A percentile compares a stretch with the other conserved stretches of the same genome.
Evolutionary conservation across 2,113 vertebrate genomes (phyloP).

Genomic region (Henicopernis longicauda): DNA sequence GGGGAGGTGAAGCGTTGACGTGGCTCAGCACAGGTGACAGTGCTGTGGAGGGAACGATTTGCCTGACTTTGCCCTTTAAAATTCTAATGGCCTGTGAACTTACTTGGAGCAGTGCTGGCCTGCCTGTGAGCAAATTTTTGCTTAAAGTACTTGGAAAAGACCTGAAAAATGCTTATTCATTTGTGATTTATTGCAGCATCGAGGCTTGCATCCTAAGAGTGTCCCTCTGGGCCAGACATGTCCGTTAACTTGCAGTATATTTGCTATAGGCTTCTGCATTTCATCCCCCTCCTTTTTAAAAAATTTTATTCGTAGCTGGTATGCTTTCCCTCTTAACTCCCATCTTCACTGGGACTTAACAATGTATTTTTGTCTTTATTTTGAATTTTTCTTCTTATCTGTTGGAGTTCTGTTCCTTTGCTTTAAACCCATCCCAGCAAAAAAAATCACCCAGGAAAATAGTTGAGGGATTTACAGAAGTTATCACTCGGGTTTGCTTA

Average conservation of each 20-base stretch:
- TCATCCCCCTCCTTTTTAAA: too few relatives aligned
- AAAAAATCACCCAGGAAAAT: background rate
- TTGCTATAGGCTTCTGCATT: background rate
- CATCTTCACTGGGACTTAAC: background rate
- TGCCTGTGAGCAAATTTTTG: background rate
- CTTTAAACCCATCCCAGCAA: background rate
- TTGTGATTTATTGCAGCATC: background rate
- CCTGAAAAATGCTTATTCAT: background rate
- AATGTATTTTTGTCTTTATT: background rate
- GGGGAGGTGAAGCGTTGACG: background rate
- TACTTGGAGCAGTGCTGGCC: background rate
- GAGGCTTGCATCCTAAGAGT: background rate
- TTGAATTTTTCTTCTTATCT: background rate
- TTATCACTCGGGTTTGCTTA: background rate
- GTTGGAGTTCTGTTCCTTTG: background rate
- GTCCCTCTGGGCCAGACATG: background rate
- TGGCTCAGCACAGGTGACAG: background rate
- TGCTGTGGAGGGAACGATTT: background rate
- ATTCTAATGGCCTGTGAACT: background rate
- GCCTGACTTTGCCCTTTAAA: background rate
- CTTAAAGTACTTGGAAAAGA: background rate
- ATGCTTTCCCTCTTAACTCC: background rate
- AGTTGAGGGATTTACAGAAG: background rate
- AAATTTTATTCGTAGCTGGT: background rate
- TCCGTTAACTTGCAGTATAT: background rate